Base-by-base conservation (phyloP, 1,140 invertebrate species). In the Drosophila erecta region DNA sequence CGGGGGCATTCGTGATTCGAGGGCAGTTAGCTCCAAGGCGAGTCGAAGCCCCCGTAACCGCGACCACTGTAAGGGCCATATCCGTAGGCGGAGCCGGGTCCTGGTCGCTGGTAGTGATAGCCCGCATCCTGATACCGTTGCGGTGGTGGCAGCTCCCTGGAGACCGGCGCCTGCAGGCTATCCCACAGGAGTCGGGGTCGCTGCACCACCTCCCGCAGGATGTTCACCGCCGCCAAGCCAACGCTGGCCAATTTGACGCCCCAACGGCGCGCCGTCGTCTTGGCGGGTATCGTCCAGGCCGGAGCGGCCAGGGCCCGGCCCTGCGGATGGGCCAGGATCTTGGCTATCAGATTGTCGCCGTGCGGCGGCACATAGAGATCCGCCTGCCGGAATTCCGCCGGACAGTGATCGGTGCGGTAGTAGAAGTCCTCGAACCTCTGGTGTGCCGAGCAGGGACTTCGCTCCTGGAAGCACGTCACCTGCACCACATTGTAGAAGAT, bases 401-500 rank as follows among this genome's bases (percentile, higher is more conserved):
- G 76, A 60, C 91, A 92, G n/a, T 89, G 84, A 11, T 72, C 75
- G 41, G 58, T 64, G 22, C 80, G 57, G 40, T 91, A 91, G 61
- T 76, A 85, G 64, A 61, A 84, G 66, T 86, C 70, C 51, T 92
- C 91, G 74, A 92, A 95, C 94, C 93, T 94, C 89, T 95, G 94
- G 93, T 94, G 94, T 43, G 94, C 91, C 1, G 94, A 94, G 70
- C 95, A 95, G 3, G 95, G 95, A 54, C 94, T 93, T 66, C 94
- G 93, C 75, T 95, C 94, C 74, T 94, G 94, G 84, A 95, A 95
- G 71, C 95, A 96, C 7, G 93, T 95, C 11, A 95, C 94, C 79
- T 95, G 95, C 8, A 95, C 93, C 15, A 95, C 93, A 56, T 96
- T 96, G 91, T 96, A 96, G 91, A 95, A 96, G 4, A 96, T 93